These are phyloP conservation scores for Trimorus sp. DNA, from an alignment of 2,888 invertebrate species.

Conservation along the genomic window DNA sequence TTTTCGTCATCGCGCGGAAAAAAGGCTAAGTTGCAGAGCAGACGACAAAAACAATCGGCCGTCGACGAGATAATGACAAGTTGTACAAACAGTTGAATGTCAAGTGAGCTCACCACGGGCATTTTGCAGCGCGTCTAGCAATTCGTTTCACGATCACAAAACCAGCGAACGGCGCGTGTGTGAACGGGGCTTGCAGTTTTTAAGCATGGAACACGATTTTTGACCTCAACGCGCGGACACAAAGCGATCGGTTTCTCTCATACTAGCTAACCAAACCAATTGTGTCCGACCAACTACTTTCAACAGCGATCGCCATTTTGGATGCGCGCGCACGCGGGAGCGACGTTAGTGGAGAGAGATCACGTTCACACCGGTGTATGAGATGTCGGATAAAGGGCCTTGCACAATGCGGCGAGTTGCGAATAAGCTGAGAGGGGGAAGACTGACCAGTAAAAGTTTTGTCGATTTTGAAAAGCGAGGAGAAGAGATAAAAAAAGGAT, in stretches of 20 bases:
- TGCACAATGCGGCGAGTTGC: neutral
- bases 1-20: too few species aligned
- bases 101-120: constrained; percentile 64
- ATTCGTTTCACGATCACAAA: constrained; percentile 23
- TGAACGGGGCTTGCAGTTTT: constrained; percentile 24
- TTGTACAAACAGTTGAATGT: constrained; percentile 24
- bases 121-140: constrained; percentile 66
- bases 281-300: constrained; percentile 36
- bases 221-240: constrained; percentile 20
- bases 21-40: too few species aligned
- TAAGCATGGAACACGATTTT: constrained; percentile 47
- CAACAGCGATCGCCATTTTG: constrained; percentile 38
- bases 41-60: neutral
- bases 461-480: too few species aligned
- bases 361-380: constrained; percentile 1
- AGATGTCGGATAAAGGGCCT: neutral
- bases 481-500: too few species aligned
- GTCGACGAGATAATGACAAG: constrained; percentile 1
- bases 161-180: constrained; percentile 9
- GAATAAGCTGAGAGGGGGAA: too few species aligned
- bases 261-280: constrained; percentile 51
- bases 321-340: constrained; percentile 41
- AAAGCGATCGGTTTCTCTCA: constrained; percentile 25
- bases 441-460: too few species aligned
- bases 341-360: constrained; percentile 20